Conservation (phyloP, 2,113 vertebrate genomes). For the Microcebus ravelobensis region DNA sequence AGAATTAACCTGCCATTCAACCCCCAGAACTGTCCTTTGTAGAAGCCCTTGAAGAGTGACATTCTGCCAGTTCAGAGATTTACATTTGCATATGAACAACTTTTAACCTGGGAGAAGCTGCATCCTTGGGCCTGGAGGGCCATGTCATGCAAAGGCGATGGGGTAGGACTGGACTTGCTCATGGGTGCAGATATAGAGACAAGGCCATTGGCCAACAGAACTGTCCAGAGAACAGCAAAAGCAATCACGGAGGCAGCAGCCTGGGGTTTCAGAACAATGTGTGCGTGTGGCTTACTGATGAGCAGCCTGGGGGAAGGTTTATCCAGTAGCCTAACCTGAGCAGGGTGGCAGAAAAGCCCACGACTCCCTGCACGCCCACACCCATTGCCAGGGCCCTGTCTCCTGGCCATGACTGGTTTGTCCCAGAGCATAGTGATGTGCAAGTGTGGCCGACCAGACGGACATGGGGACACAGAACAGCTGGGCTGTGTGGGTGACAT, state of each 20-base stretch:
- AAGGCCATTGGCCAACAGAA: not conserved
- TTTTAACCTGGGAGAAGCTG: not conserved
- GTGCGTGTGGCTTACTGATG: not conserved
- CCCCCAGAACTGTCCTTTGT: constrained; percentile 82
- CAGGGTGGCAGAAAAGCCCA: not conserved
- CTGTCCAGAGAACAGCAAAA: not conserved
- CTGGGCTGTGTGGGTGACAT: accelerated
- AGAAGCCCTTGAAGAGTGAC: constrained; percentile 76
- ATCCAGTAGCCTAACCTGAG: not conserved
- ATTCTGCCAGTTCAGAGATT: constrained; percentile 55
- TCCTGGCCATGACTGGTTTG: not conserved
- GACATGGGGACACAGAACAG: not conserved
- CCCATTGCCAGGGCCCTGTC: not conserved
- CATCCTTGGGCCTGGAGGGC: not conserved
- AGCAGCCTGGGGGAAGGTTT: not conserved
- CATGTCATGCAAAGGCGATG: not conserved
- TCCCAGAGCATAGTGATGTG: not conserved
- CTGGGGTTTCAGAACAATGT: not conserved
- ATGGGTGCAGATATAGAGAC: not conserved
- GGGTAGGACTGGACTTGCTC: not conserved
- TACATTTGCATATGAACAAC: not conserved
- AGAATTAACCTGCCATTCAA: constrained; percentile 88
- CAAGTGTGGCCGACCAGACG: not conserved
- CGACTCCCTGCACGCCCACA: not conserved
- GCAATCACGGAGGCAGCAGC: accelerated